Conservation (phyloP, 2,113 vertebrate genomes). For the Callipepla californica region DNA sequence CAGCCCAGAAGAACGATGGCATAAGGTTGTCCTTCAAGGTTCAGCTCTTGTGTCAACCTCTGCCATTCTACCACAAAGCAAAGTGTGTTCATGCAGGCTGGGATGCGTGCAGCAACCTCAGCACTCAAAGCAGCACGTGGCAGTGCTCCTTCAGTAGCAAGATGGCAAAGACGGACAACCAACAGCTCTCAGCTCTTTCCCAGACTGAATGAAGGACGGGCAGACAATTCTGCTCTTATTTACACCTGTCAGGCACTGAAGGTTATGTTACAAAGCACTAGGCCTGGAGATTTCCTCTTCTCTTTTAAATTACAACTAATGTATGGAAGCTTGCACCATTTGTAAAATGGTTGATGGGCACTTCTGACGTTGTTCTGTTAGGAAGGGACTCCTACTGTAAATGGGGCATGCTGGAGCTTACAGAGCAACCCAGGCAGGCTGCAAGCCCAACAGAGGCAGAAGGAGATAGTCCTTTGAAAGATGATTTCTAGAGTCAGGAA, state of each 20-base stretch:
- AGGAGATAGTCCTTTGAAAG: not conserved
- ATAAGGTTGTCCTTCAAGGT: not conserved
- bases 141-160: not conserved
- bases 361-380: not conserved
- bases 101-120: not conserved
- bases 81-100: rapidly evolving
- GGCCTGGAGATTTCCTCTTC: not conserved
- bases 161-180: not conserved
- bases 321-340: not conserved
- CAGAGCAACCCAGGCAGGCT: not conserved
- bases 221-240: not conserved
- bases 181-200: not conserved
- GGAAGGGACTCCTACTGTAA: not conserved
- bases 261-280: not conserved
- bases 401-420: not conserved
- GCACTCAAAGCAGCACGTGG: not conserved
- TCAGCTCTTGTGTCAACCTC: not conserved
- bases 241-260: not conserved
- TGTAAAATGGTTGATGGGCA: not conserved
- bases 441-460: not conserved
- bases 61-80: not conserved
- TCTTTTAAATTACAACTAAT: not conserved
- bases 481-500: not conserved
- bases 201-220: not conserved
- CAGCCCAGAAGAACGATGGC: not conserved